Conservation (phyloP, 2,797 vertebrate genomes). For the Micropoecilia bifurca region DNA sequence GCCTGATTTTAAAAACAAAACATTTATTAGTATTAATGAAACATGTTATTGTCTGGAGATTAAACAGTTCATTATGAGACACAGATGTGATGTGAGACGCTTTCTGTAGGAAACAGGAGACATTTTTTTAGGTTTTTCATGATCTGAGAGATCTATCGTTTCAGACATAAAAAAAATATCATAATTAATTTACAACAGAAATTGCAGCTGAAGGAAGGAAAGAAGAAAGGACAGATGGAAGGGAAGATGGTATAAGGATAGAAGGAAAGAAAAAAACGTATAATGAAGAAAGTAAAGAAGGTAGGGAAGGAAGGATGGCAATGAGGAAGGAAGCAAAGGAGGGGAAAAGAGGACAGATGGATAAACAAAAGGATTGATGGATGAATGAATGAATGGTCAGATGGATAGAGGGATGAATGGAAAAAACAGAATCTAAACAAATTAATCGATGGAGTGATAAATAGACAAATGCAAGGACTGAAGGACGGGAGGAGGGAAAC, state of each 20-base stretch:
- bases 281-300: too few relatives aligned
- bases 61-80: neutral
- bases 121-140: neutral
- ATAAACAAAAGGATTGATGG: neutral
- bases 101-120: neutral
- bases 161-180: neutral
- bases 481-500: neutral
- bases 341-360: too few relatives aligned
- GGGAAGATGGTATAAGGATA: neutral
- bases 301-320: too few relatives aligned
- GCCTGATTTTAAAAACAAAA: neutral
- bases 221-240: neutral
- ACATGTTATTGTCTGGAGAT: neutral
- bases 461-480: neutral
- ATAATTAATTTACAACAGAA: neutral
- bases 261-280: neutral
- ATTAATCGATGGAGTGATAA: neutral
- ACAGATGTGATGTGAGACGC: neutral
- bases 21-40: neutral
- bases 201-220: neutral
- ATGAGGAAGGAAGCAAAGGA: neutral
- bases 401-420: neutral
- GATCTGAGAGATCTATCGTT: neutral
- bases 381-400: neutral
- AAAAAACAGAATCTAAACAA: neutral